Conservation (phyloP, 2,113 vertebrate genomes). For the Garra rufa region DNA sequence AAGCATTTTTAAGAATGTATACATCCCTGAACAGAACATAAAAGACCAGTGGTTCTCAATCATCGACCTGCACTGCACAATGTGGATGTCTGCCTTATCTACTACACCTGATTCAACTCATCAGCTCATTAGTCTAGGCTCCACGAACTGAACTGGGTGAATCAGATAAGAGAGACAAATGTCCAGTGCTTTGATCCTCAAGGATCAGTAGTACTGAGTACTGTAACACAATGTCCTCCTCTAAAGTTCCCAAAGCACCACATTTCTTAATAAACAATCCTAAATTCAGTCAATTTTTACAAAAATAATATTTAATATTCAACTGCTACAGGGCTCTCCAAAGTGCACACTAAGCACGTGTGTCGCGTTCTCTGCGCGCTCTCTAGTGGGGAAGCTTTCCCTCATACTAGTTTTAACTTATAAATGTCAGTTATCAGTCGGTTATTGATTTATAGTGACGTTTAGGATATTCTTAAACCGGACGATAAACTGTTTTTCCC, state of each 20-base stretch:
- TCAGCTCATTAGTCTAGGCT: slow-evolving; percentile 30
- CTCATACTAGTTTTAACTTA: background rate
- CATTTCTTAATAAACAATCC: background rate
- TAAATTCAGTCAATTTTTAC: background rate
- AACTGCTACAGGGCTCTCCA: background rate
- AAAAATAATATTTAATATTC: background rate
- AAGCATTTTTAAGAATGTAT: background rate
- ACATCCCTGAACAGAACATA: background rate
- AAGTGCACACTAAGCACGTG: background rate
- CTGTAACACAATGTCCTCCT: background rate
- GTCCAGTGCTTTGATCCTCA: background rate
- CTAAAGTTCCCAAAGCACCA: background rate
- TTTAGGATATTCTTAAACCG: background rate
- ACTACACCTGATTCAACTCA: slow-evolving; percentile 28
- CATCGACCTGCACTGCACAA: background rate
- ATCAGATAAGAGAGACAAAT: slow-evolving; percentile 16
- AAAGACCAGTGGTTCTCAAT: background rate
- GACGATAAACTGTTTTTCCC: background rate
- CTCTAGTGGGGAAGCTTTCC: background rate
- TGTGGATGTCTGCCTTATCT: background rate
- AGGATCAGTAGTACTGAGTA: background rate
- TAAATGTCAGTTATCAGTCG: background rate
- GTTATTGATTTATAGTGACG: background rate
- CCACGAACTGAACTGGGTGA: background rate
- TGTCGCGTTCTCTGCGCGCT: background rate